These are phyloP conservation scores for Xiphorhynchus erythropygius DNA, from an alignment of 2,797 vertebrate species.

Conservation along the genomic window DNA sequence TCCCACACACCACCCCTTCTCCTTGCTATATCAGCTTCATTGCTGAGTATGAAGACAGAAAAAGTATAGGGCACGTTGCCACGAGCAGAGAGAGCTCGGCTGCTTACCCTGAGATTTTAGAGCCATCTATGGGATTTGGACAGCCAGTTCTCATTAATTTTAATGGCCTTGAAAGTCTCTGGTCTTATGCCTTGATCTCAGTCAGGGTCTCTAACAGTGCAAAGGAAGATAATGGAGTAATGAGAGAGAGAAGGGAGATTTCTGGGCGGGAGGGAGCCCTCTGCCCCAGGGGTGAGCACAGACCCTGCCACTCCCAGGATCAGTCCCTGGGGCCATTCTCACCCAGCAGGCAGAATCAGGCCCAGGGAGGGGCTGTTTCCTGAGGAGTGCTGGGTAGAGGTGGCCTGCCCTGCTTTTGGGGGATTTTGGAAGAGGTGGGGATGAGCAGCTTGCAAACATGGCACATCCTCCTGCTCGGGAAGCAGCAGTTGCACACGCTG, in stretches of 20 bases:
- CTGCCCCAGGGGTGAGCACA: background rate
- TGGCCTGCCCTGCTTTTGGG: background rate
- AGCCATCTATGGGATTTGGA: conserved; percentile 53
- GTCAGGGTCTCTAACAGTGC: background rate
- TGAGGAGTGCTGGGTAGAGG: too few relatives aligned
- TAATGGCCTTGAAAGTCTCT: background rate
- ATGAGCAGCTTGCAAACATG: background rate
- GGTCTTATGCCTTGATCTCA: background rate
- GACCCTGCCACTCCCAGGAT: background rate
- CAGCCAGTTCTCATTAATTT: background rate
- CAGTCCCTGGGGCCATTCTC: background rate
- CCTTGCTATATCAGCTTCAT: conserved; percentile 60
- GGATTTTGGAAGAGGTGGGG: background rate
- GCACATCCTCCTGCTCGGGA: background rate
- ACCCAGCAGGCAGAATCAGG: background rate
- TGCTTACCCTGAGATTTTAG: conserved; percentile 51
- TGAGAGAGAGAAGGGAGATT: background rate
- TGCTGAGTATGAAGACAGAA: conserved; percentile 37
- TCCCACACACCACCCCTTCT: conserved; percentile 62
- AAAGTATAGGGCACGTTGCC: conserved; percentile 50
- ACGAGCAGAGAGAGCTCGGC: conserved; percentile 24
- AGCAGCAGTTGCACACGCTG: background rate
- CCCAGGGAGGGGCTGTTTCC: background rate
- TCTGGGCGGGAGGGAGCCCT: background rate
- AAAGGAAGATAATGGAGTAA: background rate